phyloP scores from a whole-genome alignment of 2,113 vertebrate species.

The Microtus ochrogaster region DNA sequence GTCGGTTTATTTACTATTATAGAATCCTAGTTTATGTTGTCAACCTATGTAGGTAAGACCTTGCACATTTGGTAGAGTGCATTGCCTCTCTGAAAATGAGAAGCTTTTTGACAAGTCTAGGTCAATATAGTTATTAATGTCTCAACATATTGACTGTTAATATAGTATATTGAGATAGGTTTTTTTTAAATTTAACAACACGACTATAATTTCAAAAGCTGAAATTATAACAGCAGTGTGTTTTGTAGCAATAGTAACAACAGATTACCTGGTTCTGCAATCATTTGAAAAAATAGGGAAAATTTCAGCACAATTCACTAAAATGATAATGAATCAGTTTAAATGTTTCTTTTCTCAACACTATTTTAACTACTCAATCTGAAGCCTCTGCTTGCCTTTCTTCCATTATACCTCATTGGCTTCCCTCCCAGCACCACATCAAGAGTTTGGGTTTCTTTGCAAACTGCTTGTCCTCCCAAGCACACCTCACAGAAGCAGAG shows the following conservation, averaged over 20 bases:
- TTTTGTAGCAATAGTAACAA: too few species aligned
- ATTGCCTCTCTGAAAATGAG: background rate
- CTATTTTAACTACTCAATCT: background rate
- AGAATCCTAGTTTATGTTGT: background rate
- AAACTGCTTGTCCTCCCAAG: background rate
- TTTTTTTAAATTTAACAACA: background rate
- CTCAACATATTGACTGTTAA: background rate
- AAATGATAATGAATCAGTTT: background rate
- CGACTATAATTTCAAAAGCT: background rate
- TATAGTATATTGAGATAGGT: background rate
- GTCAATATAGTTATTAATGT: background rate
- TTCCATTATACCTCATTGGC: background rate
- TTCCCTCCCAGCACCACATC: background rate
- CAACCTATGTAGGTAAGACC: background rate
- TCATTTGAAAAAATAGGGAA: background rate
- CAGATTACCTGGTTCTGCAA: background rate
- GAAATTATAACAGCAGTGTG: background rate
- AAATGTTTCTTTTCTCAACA: background rate
- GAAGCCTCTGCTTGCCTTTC: background rate
- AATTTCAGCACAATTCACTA: background rate
- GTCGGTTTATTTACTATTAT: background rate
- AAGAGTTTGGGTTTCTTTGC: background rate
- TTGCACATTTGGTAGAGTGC: background rate
- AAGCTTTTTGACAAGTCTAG: background rate
- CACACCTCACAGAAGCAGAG: background rate